These are phyloP conservation scores for Sesia bembeciformis DNA, from an alignment of 2,888 invertebrate genomes.

Conservation along the genomic window DNA sequence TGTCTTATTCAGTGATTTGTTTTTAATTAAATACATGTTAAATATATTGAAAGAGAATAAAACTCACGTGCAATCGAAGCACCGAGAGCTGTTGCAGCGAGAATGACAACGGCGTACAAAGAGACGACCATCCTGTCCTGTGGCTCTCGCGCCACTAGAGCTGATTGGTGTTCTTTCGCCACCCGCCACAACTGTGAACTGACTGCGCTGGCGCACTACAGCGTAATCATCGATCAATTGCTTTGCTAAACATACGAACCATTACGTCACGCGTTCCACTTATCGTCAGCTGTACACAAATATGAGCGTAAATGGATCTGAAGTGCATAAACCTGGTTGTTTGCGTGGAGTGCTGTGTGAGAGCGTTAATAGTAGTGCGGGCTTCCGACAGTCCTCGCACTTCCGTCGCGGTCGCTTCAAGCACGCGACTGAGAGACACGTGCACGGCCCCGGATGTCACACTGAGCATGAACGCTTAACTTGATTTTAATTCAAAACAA, in stretches of 20 bases:
- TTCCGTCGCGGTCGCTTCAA: slow-evolving; percentile 29
- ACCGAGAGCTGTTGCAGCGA: slow-evolving; percentile 55
- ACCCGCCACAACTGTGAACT: slow-evolving; percentile 24
- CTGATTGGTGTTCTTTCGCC: slow-evolving; percentile 53
- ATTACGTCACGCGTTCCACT: not conserved
- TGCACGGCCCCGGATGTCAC: slow-evolving; percentile 32
- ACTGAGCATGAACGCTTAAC: not conserved
- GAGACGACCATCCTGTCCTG: slow-evolving; percentile 53
- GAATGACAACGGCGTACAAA: slow-evolving; percentile 48
- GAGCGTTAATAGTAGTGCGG: slow-evolving; percentile 32
- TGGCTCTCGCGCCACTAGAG: slow-evolving; percentile 52
- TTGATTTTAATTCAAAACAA: too few species aligned
- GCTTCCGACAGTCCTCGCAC: slow-evolving; percentile 46
- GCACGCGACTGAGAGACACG: slow-evolving; percentile 39
- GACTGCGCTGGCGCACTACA: slow-evolving; percentile 28
- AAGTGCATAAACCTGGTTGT: not conserved
- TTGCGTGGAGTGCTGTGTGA: not conserved
- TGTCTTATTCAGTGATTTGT: too few species aligned
- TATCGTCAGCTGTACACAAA: not conserved
- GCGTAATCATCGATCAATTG: not conserved
- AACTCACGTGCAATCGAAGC: slow-evolving; percentile 63
- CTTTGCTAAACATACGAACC: not conserved
- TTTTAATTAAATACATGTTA: too few species aligned
- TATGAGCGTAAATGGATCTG: not conserved
- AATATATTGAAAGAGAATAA: not conserved